Base-by-base conservation (phyloP, 2,113 vertebrate species). In the Tonatia bakeri region DNA sequence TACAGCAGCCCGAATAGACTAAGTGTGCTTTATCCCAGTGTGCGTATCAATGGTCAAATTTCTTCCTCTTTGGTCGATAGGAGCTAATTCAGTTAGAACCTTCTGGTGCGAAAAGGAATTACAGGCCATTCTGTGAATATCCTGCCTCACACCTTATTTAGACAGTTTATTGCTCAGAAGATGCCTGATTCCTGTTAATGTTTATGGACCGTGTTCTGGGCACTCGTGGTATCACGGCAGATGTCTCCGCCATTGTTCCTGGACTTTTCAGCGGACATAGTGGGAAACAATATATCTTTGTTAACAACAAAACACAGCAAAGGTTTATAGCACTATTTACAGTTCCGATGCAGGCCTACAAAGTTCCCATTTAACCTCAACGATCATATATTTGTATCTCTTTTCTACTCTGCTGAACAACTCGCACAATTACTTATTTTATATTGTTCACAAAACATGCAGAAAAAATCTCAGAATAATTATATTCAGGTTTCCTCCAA, bases 391-490 rank as follows among this genome's bases (percentile, higher is more conserved):
- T 59, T 87, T 75, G 0, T 67, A 26, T 56, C 19, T 38, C 56
- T 38, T 75, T 73, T 56, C 76, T 38, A 59, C 67, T 65, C 26
- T 73, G 43, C 67, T 82, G 67, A 56, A 92, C 47, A 75, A 14
- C 45, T 65, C 67, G 54, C 1, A 1, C 45, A 54, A 87, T 36
- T 56, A 52, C 75, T 81, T n/a, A n/a, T 33, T 80, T 73, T 67
- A 67, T 75, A 82, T 26, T 82, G 65, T 82, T 81, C 75, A 73
- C 31, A 45, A 87, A 87, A 82, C 31, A 56, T 14, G 65, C 31
- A 47, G 75, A 56, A 85, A 85, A 87, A 91, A 36, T 67, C 77
- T 88, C 83, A 69, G 86, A 89, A 96, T 92, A 76, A 28, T 96
- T 75, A 84, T 52, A 50, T 83, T 88, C 88, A 43, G 33, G 69